Base-by-base conservation (phyloP, 2,797 vertebrate genomes). In the Microcaecilia unicolor region DNA sequence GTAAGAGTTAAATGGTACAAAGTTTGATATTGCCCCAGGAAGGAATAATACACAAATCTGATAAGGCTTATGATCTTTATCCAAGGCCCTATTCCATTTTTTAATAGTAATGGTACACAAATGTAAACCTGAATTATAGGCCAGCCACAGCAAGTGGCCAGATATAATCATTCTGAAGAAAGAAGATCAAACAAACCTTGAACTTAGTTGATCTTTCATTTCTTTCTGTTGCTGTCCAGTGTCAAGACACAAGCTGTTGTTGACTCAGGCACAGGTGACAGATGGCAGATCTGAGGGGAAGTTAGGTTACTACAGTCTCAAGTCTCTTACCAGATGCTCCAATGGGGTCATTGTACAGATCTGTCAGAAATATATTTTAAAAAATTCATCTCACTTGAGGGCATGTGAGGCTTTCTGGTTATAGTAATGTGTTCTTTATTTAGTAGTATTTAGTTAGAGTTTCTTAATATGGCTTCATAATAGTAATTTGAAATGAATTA, bases 401-500 rank as follows among this genome's bases (percentile, higher is more conserved):
- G 8, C 9, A 9, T 8, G 4, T 1, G 42, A 26, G 34, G 30
- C 39, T 46, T 54, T 56, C 55, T 18, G 18, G 13, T 37, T 42
- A 25, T 16, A 19, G 27, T 55, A 39, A 3, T 18, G 0, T 19
- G 29, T 28, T 48, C 40, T 38, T 1, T 19, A 7, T 31, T 19
- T 25, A 30, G 30, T 35, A 48, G 36, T 10, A n/a, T n/a, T n/a
- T n/a, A n/a, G n/a, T n/a, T n/a, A n/a, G n/a, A n/a, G n/a, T n/a
- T n/a, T n/a, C n/a, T n/a, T n/a, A n/a, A n/a, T n/a, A n/a, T n/a
- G 32, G 19, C 6, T 30, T 58, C 32, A 20, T 16, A 25, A 2
- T 28, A 35, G 25, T 26, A 45, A 48, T 45, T 50, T 29, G 50
- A 23, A 58, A 43, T 40, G 29, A 33, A 38, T 34, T 48, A 20